Percentiles rank a stretch among this genome's conserved stretches.
Evolutionary conservation across 2,888 invertebrate genomes (phyloP).

Genomic region (Carterocephalus palaemon): DNA sequence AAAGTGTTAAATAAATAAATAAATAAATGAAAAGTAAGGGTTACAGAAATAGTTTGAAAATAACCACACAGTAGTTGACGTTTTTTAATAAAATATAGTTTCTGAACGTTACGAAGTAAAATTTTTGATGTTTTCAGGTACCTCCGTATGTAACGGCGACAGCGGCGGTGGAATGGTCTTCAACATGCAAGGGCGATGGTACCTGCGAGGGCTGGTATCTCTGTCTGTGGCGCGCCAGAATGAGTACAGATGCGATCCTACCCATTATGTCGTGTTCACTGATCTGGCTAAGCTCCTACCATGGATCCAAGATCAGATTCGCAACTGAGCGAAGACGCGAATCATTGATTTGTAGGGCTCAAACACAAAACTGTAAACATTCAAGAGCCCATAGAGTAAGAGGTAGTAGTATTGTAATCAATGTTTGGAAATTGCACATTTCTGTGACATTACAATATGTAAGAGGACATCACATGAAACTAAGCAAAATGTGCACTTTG

Average conservation of each 20-base stretch:
- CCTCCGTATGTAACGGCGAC: constrained; percentile 79
- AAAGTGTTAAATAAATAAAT: too few relatives aligned
- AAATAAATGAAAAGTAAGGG: too few relatives aligned
- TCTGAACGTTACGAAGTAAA: not conserved
- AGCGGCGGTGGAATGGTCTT: constrained; percentile 77
- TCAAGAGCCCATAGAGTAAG: too few relatives aligned
- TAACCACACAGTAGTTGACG: too few relatives aligned
- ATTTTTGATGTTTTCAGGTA: constrained; percentile 53
- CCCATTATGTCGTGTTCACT: constrained; percentile 80
- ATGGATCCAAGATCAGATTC: constrained; percentile 65
- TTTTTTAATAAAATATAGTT: too few relatives aligned
- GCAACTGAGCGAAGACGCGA: not conserved
- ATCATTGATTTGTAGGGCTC: not conserved
- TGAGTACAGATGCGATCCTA: constrained; percentile 78
- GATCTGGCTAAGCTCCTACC: constrained; percentile 78
- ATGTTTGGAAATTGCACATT: too few relatives aligned
- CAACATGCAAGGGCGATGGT: constrained; percentile 57
- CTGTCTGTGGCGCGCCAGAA: constrained; percentile 78
- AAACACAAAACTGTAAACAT: not conserved
- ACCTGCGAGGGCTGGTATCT: constrained; percentile 76
- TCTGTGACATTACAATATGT: too few relatives aligned
- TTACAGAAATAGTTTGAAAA: too few relatives aligned
- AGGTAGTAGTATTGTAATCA: too few relatives aligned
- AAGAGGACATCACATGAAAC: too few relatives aligned
- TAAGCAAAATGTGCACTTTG: too few relatives aligned